These are phyloP conservation scores for Rhynchophorus ferrugineus DNA, from an alignment of 1,140 invertebrate genomes.

Conservation along the genomic window DNA sequence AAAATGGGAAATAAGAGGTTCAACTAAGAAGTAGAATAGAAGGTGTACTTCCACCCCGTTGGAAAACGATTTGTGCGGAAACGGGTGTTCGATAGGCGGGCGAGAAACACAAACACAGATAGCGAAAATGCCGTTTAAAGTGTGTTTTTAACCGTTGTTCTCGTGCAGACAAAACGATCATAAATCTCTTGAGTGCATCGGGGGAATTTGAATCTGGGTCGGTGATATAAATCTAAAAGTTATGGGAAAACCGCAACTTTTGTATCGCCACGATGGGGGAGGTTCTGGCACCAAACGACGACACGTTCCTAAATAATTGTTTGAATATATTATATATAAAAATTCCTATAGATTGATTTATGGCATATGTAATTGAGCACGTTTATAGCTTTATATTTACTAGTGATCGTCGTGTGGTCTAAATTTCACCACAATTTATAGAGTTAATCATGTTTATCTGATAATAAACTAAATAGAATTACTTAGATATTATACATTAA, in stretches of 20 bases:
- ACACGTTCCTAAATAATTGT: not conserved
- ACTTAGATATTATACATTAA: no score
- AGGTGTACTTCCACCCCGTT: not conserved
- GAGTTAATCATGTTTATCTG: no score
- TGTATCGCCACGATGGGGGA: not conserved
- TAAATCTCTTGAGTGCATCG: constrained; percentile 16
- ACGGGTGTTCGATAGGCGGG: not conserved
- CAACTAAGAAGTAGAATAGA: no score
- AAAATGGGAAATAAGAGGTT: no score
- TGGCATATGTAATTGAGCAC: no score
- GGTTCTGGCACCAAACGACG: not conserved
- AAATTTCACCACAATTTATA: no score
- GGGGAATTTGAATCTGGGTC: constrained; percentile 16
- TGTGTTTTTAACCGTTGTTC: constrained; percentile 17
- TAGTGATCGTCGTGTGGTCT: no score
- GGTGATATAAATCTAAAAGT: constrained; percentile 11
- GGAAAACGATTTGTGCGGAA: not conserved
- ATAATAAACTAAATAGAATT: no score
- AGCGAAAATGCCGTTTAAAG: constrained; percentile 8
- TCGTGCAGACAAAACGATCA: constrained; percentile 11
- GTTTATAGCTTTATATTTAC: no score
- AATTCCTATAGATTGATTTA: no score
- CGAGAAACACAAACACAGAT: constrained; percentile 3
- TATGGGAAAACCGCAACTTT: constrained; percentile 1
- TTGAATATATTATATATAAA: no score